These are phyloP conservation scores for Agrotis exclamationis DNA, from an alignment of 2,888 invertebrate species.

Conservation along the genomic window DNA sequence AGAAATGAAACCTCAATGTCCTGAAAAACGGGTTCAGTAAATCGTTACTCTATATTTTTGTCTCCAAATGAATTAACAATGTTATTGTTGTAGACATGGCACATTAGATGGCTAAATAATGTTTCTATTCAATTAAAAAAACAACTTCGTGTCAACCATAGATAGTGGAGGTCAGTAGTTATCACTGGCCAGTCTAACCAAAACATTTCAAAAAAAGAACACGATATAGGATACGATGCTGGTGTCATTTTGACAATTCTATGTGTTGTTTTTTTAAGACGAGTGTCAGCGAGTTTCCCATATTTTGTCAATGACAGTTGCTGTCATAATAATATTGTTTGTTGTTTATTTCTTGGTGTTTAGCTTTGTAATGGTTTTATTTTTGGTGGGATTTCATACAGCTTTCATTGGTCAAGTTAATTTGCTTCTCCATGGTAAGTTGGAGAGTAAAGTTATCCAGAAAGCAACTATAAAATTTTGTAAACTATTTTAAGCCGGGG, in stretches of 20 bases:
- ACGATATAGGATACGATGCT: slow-evolving; percentile 15
- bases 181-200: neutral
- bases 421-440: neutral
- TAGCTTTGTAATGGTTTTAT: slow-evolving; percentile 4
- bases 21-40: neutral
- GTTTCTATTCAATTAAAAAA: neutral
- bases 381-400: neutral
- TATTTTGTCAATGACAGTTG: slow-evolving; percentile 8
- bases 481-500: no score
- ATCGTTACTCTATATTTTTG: no score
- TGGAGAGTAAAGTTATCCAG: no score
- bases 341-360: slow-evolving; percentile 19
- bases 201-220: slow-evolving; percentile 29
- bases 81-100: no score
- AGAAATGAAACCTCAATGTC: no score
- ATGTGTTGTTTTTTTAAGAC: slow-evolving; percentile 22
- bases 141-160: neutral
- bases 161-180: slow-evolving; percentile 13
- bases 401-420: neutral
- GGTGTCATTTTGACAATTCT: slow-evolving; percentile 3
- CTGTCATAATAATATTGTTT: neutral
- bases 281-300: neutral
- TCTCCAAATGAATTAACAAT: neutral
- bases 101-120: neutral
- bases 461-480: no score